A percentile compares a stretch with the other conserved stretches of the same genome.
These are phyloP conservation scores for Gastracanthus pulcherrimus DNA, from an alignment of 2,888 invertebrate genomes.

Conservation along the genomic window DNA sequence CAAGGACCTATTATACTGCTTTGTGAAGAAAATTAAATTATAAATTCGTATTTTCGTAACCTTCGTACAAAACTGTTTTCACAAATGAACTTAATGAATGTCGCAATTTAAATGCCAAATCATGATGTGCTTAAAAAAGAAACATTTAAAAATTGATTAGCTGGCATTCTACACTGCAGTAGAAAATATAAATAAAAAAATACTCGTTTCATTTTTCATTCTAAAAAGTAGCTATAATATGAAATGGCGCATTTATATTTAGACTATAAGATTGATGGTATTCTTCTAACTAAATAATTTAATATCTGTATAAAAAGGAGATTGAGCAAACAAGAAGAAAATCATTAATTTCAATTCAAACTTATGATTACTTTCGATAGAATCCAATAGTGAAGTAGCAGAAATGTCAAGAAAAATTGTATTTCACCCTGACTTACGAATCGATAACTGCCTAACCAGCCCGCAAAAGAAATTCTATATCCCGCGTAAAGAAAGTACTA, in stretches of 20 bases:
- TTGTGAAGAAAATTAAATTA: not conserved
- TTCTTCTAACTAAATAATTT: too few relatives aligned
- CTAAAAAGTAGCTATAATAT: too few relatives aligned
- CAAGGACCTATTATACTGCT: not conserved
- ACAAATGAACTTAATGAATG: not conserved
- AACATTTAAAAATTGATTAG: not conserved
- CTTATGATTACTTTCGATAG: not conserved
- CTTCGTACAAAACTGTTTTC: not conserved
- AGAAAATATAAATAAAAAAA: not conserved
- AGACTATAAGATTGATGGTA: too few relatives aligned
- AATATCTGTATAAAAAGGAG: too few relatives aligned
- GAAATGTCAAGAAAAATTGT: conserved; percentile 10
- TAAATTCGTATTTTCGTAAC: not conserved
- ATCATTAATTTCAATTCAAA: not conserved
- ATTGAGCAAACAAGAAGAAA: too few relatives aligned
- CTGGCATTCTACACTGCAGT: too few relatives aligned
- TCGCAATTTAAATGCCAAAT: not conserved
- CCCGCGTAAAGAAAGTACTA: conserved; percentile 1
- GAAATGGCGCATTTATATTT: too few relatives aligned
- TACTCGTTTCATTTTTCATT: too few relatives aligned
- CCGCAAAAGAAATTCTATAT: conserved; percentile 1
- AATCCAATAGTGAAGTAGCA: not conserved
- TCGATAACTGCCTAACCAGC: conserved; percentile 22
- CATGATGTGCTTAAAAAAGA: not conserved
- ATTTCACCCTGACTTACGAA: not conserved